Evolutionary conservation across 37 sponge, comb jelly and placozoan species (phyloP), one percentile per base, ranked within the genome.

Genomic region (Dysidea cf. avara): DNA sequence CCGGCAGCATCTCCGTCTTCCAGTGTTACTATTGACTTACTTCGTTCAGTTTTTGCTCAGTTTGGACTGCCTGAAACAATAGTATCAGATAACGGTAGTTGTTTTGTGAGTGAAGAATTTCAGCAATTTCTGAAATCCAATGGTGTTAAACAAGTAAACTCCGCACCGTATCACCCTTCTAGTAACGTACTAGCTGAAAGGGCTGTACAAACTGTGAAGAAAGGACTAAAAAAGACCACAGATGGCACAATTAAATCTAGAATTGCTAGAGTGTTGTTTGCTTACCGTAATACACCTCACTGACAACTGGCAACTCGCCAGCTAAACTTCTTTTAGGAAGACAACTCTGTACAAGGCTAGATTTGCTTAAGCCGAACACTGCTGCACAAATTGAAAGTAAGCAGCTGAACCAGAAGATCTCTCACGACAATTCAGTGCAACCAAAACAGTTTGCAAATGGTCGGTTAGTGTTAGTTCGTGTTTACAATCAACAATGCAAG

Each of bases 81-180:
- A 31, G 76, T 75, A 13, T 30, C 53, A 5, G 76, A 75, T 33
- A 75, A 75, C 3, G 76, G 76, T 14, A 53, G 64, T 12, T 48
- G 48, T 11, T 56, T 62, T 11, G 34, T 25, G 21, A 61, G 63
- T 29, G 53, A 25, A 33, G 76, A 75, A 29, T 75, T 75, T 46
- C 53, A 49, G 51, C 14, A 49, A 7, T 75, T 75, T 31, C 31
- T 39, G 64, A 18, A 28, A 33, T 48, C 17, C 28, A 75, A 75
- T 39, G 64, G 76, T 0, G 48, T 75, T 21, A 75, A 62, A 25
- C 64, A 63, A 36, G 20, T 75, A 26, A 39, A 51, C 18, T 53
- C 55, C 40, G 64, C 76, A 1, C 40, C 39, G 32, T 75, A 63
- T 29, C 36, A 61, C 16, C 60, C 76, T 29, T 14, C 22, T 30